phyloP scores from a whole-genome alignment of 2,888 invertebrate species.

The Synanthedon andrenaeformis region DNA sequence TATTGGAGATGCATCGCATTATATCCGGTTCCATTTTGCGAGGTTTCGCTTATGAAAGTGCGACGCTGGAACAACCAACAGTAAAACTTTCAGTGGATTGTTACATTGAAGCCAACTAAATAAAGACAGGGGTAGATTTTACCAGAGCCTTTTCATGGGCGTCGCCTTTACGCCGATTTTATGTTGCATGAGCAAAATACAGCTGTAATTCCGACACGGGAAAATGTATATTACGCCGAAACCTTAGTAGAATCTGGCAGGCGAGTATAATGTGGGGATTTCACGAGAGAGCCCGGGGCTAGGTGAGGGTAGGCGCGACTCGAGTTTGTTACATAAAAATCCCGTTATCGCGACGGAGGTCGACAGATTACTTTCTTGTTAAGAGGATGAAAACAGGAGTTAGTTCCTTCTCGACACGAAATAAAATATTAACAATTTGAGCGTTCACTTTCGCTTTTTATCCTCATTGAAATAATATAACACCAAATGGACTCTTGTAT shows the following conservation, averaged over 20 bases:
- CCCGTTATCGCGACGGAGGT: conserved; percentile 64
- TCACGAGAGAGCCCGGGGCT: conserved; percentile 58
- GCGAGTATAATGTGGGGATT: conserved; percentile 44
- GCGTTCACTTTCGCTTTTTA: conserved; percentile 14
- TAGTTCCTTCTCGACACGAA: conserved; percentile 55
- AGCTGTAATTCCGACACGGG: conserved; percentile 60
- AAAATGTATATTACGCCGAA: conserved; percentile 64
- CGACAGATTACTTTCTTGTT: conserved; percentile 70
- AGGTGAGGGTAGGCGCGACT: conserved; percentile 67
- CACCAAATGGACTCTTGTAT: no score
- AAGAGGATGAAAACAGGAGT: conserved; percentile 66
- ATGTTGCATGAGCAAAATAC: conserved; percentile 61
- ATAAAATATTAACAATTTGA: conserved; percentile 39
- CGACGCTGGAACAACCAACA: conserved; percentile 36
- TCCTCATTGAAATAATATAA: no score
- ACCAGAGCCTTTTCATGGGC: conserved; percentile 46
- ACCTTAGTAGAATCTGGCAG: conserved; percentile 60
- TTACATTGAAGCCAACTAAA: conserved; percentile 57
- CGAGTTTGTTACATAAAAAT: conserved; percentile 68
- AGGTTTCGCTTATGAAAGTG: conserved; percentile 43
- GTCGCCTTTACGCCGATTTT: conserved; percentile 61
- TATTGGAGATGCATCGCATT: conserved; percentile 31
- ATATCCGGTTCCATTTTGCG: conserved; percentile 32
- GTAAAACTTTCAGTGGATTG: conserved; percentile 61
- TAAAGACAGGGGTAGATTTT: conserved; percentile 46